These are phyloP conservation scores for Sarcophaga peregrina DNA, from an alignment of 1,140 invertebrate species.

Conservation along the genomic window DNA sequence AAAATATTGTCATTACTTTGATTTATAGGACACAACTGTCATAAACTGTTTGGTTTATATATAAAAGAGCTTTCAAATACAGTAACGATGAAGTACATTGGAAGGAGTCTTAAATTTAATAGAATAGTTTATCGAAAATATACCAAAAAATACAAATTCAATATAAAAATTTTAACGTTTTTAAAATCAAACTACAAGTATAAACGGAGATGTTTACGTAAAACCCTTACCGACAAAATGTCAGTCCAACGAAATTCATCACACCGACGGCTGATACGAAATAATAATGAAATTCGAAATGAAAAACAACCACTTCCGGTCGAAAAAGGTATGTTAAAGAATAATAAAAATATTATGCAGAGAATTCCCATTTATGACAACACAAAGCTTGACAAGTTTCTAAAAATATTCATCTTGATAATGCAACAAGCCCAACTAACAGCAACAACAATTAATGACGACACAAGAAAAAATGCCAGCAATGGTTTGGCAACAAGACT, in stretches of 20 bases:
- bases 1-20: background rate
- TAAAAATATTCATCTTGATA: conserved; percentile 33
- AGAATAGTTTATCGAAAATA: conserved; percentile 13
- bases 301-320: conserved; percentile 14
- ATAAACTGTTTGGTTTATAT: background rate
- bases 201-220: conserved; percentile 56
- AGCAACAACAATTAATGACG: conserved; percentile 26
- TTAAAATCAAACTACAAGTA: conserved; percentile 66
- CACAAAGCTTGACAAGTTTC: conserved; percentile 22
- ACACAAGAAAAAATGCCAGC: background rate
- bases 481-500: conserved; percentile 1
- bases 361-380: conserved; percentile 11
- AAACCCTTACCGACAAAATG: background rate
- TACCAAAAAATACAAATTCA: conserved; percentile 37
- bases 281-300: no score
- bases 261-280: background rate
- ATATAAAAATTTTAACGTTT: conserved; percentile 55
- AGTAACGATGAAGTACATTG: background rate
- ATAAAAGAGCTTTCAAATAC: background rate
- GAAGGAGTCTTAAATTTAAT: conserved; percentile 18
- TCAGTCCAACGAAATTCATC: background rate
- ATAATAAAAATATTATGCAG: conserved; percentile 15
- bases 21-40: background rate
- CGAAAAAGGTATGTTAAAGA: background rate
- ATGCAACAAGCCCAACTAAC: conserved; percentile 9